phyloP scores from a whole-genome alignment of 2,888 invertebrate genomes.

The Caenorhabditis panamensis region DNA sequence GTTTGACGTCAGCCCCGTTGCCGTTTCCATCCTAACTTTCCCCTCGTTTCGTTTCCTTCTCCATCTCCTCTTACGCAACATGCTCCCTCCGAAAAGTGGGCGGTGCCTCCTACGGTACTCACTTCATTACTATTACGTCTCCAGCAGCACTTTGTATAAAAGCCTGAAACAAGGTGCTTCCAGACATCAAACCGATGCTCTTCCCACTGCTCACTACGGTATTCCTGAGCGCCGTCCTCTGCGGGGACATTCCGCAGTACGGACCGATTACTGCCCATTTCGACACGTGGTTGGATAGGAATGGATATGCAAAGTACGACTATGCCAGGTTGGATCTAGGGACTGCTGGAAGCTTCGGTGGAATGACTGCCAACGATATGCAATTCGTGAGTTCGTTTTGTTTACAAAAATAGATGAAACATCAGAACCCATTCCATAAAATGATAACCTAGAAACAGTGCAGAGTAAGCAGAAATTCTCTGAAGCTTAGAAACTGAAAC shows the following conservation, averaged over 20 bases:
- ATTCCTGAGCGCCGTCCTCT: constrained; percentile 5
- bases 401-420: too few species aligned
- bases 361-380: constrained; percentile 38
- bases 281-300: constrained; percentile 50
- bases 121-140: constrained; percentile 24
- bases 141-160: constrained; percentile 22
- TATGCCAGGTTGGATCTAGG: constrained; percentile 63
- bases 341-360: constrained; percentile 67
- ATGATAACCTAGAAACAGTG: too few species aligned
- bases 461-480: too few species aligned
- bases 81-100: constrained; percentile 21
- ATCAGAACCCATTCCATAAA: too few species aligned
- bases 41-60: constrained; percentile 22
- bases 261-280: constrained; percentile 57
- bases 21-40: constrained; percentile 2
- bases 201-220: neutral
- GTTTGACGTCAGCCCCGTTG: constrained; percentile 36
- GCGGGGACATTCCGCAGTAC: constrained; percentile 30
- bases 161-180: constrained; percentile 8
- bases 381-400: constrained; percentile 33
- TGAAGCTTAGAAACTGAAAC: too few species aligned
- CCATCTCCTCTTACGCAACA: constrained; percentile 4
- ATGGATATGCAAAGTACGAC: constrained; percentile 62
- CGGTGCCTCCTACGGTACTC: constrained; percentile 49
- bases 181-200: constrained; percentile 14